These are phyloP conservation scores for Eugnorisma glareosa DNA, from an alignment of 2,888 invertebrate genomes.

Conservation along the genomic window DNA sequence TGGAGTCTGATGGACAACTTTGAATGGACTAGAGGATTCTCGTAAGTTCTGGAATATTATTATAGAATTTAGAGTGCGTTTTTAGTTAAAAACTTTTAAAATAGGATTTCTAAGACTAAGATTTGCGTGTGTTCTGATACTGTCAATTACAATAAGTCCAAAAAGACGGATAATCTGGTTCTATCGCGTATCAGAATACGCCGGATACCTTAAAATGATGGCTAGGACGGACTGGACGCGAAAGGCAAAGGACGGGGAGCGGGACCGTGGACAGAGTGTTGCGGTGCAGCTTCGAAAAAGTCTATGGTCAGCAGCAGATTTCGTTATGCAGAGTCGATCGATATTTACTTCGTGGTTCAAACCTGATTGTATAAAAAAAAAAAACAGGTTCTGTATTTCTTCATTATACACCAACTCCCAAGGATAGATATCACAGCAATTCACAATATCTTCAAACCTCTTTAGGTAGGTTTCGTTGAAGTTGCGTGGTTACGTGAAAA, in stretches of 20 bases:
- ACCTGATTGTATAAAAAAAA: background rate
- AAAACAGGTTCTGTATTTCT: background rate
- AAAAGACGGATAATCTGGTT: background rate
- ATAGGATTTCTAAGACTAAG: background rate
- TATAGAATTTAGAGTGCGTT: background rate
- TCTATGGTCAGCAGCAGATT: background rate
- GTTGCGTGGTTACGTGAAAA: background rate
- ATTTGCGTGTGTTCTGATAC: background rate
- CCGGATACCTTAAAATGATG: background rate
- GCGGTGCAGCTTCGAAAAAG: background rate
- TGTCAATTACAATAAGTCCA: background rate
- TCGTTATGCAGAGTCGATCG: background rate
- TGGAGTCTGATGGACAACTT: constrained; percentile 96
- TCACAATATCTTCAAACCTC: background rate
- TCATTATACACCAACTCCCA: background rate
- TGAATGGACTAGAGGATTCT: constrained; percentile 94
- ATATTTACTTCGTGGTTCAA: background rate
- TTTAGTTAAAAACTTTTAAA: background rate
- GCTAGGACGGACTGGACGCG: background rate
- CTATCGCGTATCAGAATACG: background rate
- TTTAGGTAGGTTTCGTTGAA: too few relatives aligned
- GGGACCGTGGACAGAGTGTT: background rate
- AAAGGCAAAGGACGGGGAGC: too few relatives aligned
- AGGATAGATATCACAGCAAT: too few relatives aligned
- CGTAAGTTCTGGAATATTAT: constrained; percentile 77